Base-by-base conservation (phyloP, 1,140 invertebrate genomes). In the Eriosoma lanigerum region DNA sequence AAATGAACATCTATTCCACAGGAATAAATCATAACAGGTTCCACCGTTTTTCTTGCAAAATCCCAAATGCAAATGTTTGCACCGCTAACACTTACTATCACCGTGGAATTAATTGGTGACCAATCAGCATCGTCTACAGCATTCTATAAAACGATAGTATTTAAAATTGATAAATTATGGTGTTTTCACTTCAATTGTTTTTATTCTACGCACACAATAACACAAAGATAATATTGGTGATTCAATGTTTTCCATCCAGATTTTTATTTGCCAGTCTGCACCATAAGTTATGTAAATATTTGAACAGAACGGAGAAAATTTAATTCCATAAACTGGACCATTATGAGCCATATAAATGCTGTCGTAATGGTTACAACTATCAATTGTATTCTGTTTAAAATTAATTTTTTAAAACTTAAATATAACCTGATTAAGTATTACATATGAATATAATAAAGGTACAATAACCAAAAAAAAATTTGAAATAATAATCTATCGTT, bases 31-130 rank as follows among this genome's bases (percentile, higher is more conserved):
- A 70, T 80, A 1, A 83, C 76, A 0, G 84, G 84, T 1, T 81
- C 76, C 3, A 81, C 72, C 3, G 81, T 82, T 72, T 83, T 84
- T 17, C 82, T 48, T 17, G 72, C 48, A 13, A 84, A 68, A 72
- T 84, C 84, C 84, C 84, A 84, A 6, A 84, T 78, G 29, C 81
- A 81, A 12, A 84, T 75, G 1, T 56, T 86, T 82, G 87, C 87
- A 32, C 86, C 86, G 48, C 88, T 88, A 0, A 88, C 86, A 70
- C 88, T 88, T 66, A 89, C 89, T 83, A 90, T 88, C 1, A 89
- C 87, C n/a, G 88, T 89, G 1, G 88, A 88, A 21, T 88, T 88
- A 72, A 87, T 88, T 0, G 89, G 89, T n/a, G 89, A 86, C 89
- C 89, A 90, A 13, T 85, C 85, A 5, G 88, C 88, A 82, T 87